Evolutionary conservation across 1,140 invertebrate genomes (phyloP), one percentile per base, ranked within the genome.

Genomic region (Hermetia illucens): DNA sequence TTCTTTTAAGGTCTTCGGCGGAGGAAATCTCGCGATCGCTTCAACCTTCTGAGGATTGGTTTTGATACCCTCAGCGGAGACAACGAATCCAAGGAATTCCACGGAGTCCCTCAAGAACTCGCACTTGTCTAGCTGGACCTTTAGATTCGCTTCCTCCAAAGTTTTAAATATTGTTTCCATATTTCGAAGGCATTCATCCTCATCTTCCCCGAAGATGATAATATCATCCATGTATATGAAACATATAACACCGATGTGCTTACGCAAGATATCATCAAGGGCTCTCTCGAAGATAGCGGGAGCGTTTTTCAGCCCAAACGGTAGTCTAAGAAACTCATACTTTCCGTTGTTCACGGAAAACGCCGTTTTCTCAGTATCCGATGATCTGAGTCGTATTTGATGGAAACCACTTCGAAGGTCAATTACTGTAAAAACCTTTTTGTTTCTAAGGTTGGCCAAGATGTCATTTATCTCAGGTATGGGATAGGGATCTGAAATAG

Each of bases 361-460:
- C 1, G 54, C 55, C 1, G 58, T 59, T 31, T 62, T 53, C 20
- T 44, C 51, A 36, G 52, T 50, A 4, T 53, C 49, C 24, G 48
- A 27, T 30, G 10, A 8, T 17, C 17, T 32, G 3, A 61, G 42
- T 8, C 40, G 39, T 2, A 61, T 43, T 45, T 74, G 69, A 47
- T 61, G 65, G 51, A 66, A 74, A 4, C 70, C 69, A 19, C 42
- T 46, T 1, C 44, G 45, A 5, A 65, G 39, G 51, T 70, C 63
- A n/a, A 69, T 36, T 2, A 54, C 53, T 8, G 52, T 46, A 41
- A 67, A 68, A 43, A 53, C 61, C 38, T 42, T 50, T 8, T 45
- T 42, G 9, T 47, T 50, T 2, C 52, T 51, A 27, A 71, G 39
- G 22, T 50, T 42, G 36, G 64, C 56, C 21, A 74, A 45, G 17